Base-by-base conservation (phyloP, 2,113 vertebrate genomes). In the Neolamprologus longior region DNA sequence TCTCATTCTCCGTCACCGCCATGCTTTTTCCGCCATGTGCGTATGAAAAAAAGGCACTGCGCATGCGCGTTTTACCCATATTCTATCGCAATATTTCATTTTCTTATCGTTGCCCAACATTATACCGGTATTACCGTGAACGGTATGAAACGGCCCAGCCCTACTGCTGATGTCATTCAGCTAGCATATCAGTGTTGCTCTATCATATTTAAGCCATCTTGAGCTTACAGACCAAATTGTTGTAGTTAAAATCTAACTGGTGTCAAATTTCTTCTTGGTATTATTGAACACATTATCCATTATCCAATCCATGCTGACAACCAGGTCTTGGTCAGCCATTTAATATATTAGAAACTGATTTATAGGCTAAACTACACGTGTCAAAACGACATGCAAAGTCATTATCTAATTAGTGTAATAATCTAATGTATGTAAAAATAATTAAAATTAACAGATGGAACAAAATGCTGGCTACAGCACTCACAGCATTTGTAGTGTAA, bases 281-380 rank as follows among this genome's bases (percentile, higher is more conserved):
- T 82, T 21, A 61, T 61, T 61, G 28, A 79, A 85, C 53, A 81
- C 26, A 87, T 28, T 45, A 81, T 76, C 86, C 33, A 71, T 84
- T 81, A 54, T 21, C 53, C 53, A 81, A 89, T 53, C 54, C 37
- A 28, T 89, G 17, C 50, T 21, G 40, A 83, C 6, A 89, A 50
- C 11, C 31, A 84, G n/a, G 21, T 53, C 15, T 86, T 37, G 13
- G 42, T 54, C 19, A 24, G 35, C 47, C 81, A 45, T 90, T 81
- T 37, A 85, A 85, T 63, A 50, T 68, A 14, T 35, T 78, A 15
- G 63, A 87, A 85, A 87, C 14, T 31, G 26, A 76, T 57, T 84
- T 79, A 84, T 54, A 81, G 40, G 54, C 35, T 24, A 26, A 61
- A 45, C 9, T 42, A 9, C 17, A 40, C 17, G 17, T 61, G 52